Evolutionary conservation across 2,797 vertebrate species (phyloP).

Genomic region (Taenioides sp.): DNA sequence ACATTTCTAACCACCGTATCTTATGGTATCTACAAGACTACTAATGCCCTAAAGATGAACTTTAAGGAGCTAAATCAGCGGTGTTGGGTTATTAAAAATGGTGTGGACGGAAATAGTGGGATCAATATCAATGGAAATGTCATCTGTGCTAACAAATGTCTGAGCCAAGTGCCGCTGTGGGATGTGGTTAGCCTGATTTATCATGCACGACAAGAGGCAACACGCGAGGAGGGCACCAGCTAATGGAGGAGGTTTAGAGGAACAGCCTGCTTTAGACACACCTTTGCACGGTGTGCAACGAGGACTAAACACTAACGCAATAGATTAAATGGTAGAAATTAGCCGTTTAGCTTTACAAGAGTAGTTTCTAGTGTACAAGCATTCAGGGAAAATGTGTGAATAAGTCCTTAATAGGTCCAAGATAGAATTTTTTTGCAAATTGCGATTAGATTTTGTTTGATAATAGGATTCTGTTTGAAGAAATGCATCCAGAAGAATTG

Average conservation of each 20-base stretch:
- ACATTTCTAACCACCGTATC: not conserved
- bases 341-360: not conserved
- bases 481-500: no score
- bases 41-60: conserved; percentile 10
- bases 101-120: not conserved
- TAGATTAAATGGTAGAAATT: not conserved
- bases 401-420: not conserved
- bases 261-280: no score
- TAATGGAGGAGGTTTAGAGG: not conserved
- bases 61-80: not conserved
- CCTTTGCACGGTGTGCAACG: not conserved
- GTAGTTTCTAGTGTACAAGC: not conserved
- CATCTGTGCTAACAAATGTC: conserved; percentile 8
- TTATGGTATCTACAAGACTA: not conserved
- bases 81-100: not conserved
- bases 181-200: conserved; percentile 14
- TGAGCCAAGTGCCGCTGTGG: conserved; percentile 2
- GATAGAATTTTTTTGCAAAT: not conserved
- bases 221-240: not conserved
- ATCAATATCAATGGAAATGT: conserved; percentile 17
- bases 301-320: not conserved
- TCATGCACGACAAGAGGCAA: conserved; percentile 7
- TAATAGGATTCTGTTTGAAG: no score
- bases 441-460: no score
- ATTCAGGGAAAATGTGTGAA: not conserved